Evolutionary conservation across 2,797 vertebrate genomes (phyloP).

Genomic region (Pipistrellus kuhlii): DNA sequence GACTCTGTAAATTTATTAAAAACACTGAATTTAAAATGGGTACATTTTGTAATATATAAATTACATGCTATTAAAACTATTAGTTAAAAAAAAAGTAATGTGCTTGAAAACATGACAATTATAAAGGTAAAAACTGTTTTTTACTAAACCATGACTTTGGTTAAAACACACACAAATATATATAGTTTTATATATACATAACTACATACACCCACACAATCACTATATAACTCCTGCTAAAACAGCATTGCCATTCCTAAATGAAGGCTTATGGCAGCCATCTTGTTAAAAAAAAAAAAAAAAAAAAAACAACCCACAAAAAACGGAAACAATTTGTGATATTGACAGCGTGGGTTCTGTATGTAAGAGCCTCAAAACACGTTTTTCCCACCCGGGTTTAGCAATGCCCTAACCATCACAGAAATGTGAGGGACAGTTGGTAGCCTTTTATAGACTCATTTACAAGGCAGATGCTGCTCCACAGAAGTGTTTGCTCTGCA

Average conservation of each 20-base stretch:
- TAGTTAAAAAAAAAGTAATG: neutral
- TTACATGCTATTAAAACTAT: neutral
- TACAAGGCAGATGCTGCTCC: slow-evolving; percentile 84
- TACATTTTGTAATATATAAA: slow-evolving; percentile 5
- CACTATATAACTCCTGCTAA: neutral
- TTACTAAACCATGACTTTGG: slow-evolving; percentile 3
- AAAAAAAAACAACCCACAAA: neutral
- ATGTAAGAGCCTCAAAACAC: slow-evolving; percentile 74
- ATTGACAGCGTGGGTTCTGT: slow-evolving; percentile 75
- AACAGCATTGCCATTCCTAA: neutral
- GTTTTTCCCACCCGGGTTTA: slow-evolving; percentile 75
- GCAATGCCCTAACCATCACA: slow-evolving; percentile 79
- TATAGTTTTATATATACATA: neutral
- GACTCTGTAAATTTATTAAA: slow-evolving; percentile 22
- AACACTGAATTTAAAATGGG: slow-evolving; percentile 3
- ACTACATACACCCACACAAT: no score
- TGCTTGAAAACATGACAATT: slow-evolving; percentile 15
- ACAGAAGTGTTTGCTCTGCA: slow-evolving; percentile 82
- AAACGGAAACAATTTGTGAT: slow-evolving; percentile 80
- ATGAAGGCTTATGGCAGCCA: slow-evolving; percentile 51
- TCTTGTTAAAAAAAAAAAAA: slow-evolving; percentile 74
- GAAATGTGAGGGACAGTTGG: slow-evolving; percentile 83
- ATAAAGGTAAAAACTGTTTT: slow-evolving; percentile 1
- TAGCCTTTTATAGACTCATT: slow-evolving; percentile 85
- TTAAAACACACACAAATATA: neutral